Evolutionary conservation across 2,888 invertebrate species (phyloP).

Genomic region (Leptarthrus brevirostris): DNA sequence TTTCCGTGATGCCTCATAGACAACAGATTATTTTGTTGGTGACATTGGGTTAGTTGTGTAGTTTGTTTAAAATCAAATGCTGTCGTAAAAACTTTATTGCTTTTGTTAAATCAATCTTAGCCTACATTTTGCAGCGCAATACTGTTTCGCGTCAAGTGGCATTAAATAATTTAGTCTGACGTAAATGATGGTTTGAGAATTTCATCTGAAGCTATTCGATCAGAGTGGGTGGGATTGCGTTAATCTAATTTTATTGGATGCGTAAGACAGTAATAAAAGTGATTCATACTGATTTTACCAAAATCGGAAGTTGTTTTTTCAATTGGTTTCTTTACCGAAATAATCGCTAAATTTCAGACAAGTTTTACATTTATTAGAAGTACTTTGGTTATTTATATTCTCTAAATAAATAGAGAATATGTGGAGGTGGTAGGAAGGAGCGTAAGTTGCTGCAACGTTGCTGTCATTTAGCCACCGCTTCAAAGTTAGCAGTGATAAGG

Average conservation of each 20-base stretch:
- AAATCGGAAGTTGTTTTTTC: too few relatives aligned
- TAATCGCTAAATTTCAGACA: too few relatives aligned
- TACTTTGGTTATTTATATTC: too few relatives aligned
- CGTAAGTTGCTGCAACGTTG: too few relatives aligned
- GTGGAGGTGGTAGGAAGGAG: too few relatives aligned
- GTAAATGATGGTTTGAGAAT: conserved; percentile 23
- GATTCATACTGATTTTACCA: too few relatives aligned
- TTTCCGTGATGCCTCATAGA: conserved; percentile 27
- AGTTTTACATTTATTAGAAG: too few relatives aligned
- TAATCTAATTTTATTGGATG: not conserved
- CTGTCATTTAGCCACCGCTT: too few relatives aligned
- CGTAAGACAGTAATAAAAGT: too few relatives aligned
- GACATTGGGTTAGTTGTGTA: conserved; percentile 27
- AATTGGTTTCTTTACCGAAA: too few relatives aligned
- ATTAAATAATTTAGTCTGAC: conserved; percentile 24
- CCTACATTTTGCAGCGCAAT: conserved; percentile 10
- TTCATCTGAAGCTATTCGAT: not conserved
- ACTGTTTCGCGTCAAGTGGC: conserved; percentile 1
- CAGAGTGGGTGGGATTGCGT: not conserved
- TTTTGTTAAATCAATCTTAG: conserved; percentile 39
- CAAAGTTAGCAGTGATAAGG: too few relatives aligned
- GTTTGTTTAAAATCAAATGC: conserved; percentile 32
- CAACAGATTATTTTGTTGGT: conserved; percentile 21
- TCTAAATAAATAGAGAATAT: too few relatives aligned
- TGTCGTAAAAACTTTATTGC: conserved; percentile 35